Conservation (phyloP, 2,888 invertebrate genomes). For the Trimorus sp. region DNA sequence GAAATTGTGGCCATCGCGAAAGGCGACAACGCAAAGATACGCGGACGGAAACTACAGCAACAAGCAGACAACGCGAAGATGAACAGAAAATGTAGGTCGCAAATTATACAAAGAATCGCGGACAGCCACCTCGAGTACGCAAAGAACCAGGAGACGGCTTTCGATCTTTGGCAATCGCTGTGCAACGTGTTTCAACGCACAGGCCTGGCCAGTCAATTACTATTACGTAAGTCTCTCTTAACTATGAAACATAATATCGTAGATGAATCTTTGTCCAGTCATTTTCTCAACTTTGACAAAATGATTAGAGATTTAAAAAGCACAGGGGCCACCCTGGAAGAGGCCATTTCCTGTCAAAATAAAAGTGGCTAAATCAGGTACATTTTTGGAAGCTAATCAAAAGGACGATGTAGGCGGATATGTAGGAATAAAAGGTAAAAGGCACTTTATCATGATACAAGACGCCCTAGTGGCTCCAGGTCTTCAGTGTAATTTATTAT, state of each 20-base stretch:
- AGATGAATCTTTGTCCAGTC: no score
- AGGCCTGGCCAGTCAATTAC: no score
- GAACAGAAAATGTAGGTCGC: slow-evolving; percentile 32
- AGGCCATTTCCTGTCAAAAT: no score
- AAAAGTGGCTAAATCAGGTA: not conserved
- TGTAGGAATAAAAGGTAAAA: not conserved
- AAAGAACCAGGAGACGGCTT: no score
- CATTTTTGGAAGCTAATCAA: not conserved
- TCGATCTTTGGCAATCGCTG: no score
- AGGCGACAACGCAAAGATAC: not conserved
- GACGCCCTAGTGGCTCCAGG: slow-evolving; percentile 59
- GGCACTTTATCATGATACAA: not conserved
- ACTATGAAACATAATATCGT: no score
- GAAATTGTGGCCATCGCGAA: slow-evolving; percentile 53
- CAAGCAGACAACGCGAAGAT: not conserved
- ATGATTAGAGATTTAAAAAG: slow-evolving; percentile 62
- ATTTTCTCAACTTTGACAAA: no score
- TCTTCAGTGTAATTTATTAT: slow-evolving; percentile 64
- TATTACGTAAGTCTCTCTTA: no score
- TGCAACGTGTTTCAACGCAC: no score
- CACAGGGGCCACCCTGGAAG: slow-evolving; percentile 65
- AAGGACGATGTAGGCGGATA: not conserved
- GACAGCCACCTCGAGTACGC: slow-evolving; percentile 37
- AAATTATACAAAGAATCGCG: slow-evolving; percentile 69
- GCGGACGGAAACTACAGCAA: not conserved